A percentile compares a stretch with the other conserved stretches of the same genome.
Evolutionary conservation across 1,140 invertebrate genomes (phyloP).

Genomic region (Drosophila tsacasi): DNA sequence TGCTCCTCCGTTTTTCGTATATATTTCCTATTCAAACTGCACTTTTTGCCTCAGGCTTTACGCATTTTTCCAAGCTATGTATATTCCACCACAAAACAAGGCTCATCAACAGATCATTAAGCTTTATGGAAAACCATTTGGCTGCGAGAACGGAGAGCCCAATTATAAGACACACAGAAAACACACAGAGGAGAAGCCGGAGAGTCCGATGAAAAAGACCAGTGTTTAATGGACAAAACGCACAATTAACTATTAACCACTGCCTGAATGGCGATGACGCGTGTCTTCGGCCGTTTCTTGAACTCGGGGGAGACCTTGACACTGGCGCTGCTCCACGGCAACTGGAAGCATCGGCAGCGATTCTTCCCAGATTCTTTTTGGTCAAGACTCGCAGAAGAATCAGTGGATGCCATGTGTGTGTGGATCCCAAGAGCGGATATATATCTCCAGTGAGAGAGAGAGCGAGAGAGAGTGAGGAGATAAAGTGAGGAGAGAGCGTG

Average conservation of each 20-base stretch:
- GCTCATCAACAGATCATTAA: constrained; percentile 34
- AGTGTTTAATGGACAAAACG: constrained; percentile 44
- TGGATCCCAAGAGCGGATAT: constrained; percentile 53
- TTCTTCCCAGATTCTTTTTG: constrained; percentile 66
- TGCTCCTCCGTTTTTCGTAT: background rate
- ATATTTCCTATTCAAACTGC: constrained; percentile 5
- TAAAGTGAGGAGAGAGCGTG: constrained; percentile 7
- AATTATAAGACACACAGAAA: constrained; percentile 30
- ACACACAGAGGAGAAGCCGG: constrained; percentile 18
- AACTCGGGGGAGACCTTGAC: constrained; percentile 85
- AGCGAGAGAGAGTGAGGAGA: constrained; percentile 7
- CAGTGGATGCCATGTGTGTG: constrained; percentile 56
- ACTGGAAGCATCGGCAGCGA: constrained; percentile 56
- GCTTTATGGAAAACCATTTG: constrained; percentile 25
- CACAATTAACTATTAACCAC: constrained; percentile 49
- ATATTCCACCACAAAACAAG: constrained; percentile 8
- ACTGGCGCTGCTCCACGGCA: constrained; percentile 83
- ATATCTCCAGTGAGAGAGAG: constrained; percentile 1
- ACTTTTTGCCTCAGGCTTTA: background rate
- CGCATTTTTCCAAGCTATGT: constrained; percentile 8
- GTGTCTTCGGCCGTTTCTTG: constrained; percentile 59
- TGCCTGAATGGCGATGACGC: constrained; percentile 50
- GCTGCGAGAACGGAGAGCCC: constrained; percentile 14
- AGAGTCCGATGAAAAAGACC: constrained; percentile 27
- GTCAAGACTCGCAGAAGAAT: constrained; percentile 40